Conservation (phyloP, 2,113 vertebrate genomes). For the Cyprinodon variegatus region DNA sequence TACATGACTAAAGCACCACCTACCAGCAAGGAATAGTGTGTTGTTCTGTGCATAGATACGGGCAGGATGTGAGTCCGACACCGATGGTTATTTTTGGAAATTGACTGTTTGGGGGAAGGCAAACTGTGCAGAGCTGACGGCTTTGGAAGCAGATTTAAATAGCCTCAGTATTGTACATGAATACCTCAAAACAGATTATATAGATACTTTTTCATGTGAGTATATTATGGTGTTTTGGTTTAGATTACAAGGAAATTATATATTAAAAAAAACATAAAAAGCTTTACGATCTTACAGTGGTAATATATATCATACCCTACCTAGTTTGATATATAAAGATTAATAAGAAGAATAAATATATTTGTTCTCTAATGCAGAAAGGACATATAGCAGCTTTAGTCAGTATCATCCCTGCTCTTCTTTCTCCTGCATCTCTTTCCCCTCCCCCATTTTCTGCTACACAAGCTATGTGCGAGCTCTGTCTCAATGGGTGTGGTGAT, state of each 20-base stretch:
- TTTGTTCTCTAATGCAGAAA: constrained; percentile 31
- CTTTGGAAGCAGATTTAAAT: constrained; percentile 35
- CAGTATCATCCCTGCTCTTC: constrained; percentile 42
- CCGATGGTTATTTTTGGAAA: constrained; percentile 69
- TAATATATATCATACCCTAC: no score
- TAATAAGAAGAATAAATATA: not conserved
- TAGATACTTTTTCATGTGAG: not conserved
- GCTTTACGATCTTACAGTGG: not conserved
- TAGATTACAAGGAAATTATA: not conserved
- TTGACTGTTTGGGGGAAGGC: constrained; percentile 42
- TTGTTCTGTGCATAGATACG: constrained; percentile 8
- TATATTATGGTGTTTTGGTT: not conserved
- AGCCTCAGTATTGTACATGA: constrained; percentile 12
- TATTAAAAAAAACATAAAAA: not conserved
- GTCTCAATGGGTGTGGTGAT: constrained; percentile 78
- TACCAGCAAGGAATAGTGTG: constrained; percentile 29
- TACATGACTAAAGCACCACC: constrained; percentile 50
- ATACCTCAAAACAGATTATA: constrained; percentile 7
- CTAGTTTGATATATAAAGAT: no score
- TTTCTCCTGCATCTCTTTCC: constrained; percentile 46
- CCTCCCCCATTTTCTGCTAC: constrained; percentile 65
- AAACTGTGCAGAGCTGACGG: constrained; percentile 33
- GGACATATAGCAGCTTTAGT: constrained; percentile 34
- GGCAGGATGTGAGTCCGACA: constrained; percentile 49
- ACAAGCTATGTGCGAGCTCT: constrained; percentile 48